Evolutionary conservation across 2,888 invertebrate species (phyloP).

Genomic region (Ellobium chinense): DNA sequence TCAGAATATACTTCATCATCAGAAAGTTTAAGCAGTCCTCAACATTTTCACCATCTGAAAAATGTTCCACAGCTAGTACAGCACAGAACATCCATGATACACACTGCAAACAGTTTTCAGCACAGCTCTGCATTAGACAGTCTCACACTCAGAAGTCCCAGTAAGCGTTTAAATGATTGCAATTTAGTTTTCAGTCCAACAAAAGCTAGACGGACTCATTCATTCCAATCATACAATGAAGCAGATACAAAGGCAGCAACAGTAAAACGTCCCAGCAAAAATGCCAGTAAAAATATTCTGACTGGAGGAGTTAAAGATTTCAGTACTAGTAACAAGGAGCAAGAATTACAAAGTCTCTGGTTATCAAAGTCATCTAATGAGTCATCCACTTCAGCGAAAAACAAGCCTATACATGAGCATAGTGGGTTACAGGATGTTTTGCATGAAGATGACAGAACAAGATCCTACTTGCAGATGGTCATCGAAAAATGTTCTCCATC

Average conservation of each 20-base stretch:
- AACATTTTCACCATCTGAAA: too few species aligned
- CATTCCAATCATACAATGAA: too few species aligned
- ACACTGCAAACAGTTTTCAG: too few species aligned
- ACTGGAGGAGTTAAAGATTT: background rate
- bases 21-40: too few species aligned
- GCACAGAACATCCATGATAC: too few species aligned
- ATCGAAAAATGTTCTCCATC: constrained; percentile 48
- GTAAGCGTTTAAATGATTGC: background rate
- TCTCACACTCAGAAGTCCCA: background rate
- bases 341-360: background rate
- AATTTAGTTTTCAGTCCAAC: constrained; percentile 6
- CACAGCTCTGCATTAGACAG: too few species aligned
- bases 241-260: background rate
- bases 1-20: background rate
- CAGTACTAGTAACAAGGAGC: background rate
- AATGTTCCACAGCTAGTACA: too few species aligned
- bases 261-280: background rate
- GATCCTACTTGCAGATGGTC: background rate
- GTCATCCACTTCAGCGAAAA: background rate
- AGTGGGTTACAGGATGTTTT: background rate
- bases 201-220: constrained; percentile 7
- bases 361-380: background rate
- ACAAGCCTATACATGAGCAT: background rate
- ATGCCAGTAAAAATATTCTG: background rate
- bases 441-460: background rate